Evolutionary conservation across 2,888 invertebrate genomes (phyloP).

Genomic region (Noctuana brunneofusca): DNA sequence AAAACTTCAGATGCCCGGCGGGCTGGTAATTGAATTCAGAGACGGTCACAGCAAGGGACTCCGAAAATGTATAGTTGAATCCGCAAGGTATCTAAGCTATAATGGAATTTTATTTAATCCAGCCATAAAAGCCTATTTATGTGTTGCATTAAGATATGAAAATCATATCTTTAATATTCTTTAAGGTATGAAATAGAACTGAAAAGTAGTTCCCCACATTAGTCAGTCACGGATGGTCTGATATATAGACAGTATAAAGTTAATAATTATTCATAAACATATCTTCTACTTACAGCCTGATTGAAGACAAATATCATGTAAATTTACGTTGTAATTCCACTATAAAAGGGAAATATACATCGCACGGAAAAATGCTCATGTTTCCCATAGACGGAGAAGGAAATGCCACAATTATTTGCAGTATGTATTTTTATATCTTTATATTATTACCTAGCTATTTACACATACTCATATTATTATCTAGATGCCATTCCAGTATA

Average conservation of each 20-base stretch:
- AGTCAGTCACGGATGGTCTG: too few relatives aligned
- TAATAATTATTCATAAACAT: too few relatives aligned
- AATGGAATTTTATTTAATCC: too few relatives aligned
- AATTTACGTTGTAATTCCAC: slow-evolving; percentile 60
- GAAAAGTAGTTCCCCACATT: too few relatives aligned
- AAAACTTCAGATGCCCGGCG: slow-evolving; percentile 52
- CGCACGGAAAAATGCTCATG: slow-evolving; percentile 55
- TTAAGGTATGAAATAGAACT: too few relatives aligned
- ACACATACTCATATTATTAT: too few relatives aligned
- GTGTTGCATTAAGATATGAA: too few relatives aligned
- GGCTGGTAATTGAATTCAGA: slow-evolving; percentile 49
- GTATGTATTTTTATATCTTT: slow-evolving; percentile 48
- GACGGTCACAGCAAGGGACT: slow-evolving; percentile 54
- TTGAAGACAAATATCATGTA: slow-evolving; percentile 48
- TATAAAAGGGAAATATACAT: slow-evolving; percentile 60
- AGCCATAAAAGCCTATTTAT: too few relatives aligned
- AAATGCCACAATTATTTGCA: slow-evolving; percentile 54
- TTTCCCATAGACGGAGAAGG: slow-evolving; percentile 63
- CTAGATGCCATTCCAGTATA: too few relatives aligned
- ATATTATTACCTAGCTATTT: too few relatives aligned
- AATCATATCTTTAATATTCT: too few relatives aligned
- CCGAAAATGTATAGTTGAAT: slow-evolving; percentile 55
- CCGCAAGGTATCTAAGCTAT: slow-evolving; percentile 57
- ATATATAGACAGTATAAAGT: too few relatives aligned
- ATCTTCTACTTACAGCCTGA: slow-evolving; percentile 46